These are phyloP conservation scores for Melinaea menophilus DNA, from an alignment of 2,888 invertebrate species.

Conservation along the genomic window DNA sequence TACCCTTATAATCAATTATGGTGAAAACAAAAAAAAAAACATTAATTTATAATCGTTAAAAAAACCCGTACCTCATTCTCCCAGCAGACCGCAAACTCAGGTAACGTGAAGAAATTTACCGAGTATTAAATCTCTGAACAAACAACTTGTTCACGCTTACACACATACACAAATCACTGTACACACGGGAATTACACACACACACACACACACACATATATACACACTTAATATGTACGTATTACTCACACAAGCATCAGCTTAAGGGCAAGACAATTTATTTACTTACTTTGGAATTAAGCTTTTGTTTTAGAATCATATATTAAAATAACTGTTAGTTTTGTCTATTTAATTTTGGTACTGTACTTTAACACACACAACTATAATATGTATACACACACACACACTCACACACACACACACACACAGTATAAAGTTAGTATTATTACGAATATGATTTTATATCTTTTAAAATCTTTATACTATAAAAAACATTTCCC, in stretches of 20 bases:
- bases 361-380: no score
- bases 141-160: constrained; percentile 76
- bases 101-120: constrained; percentile 75
- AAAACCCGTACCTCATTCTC: constrained; percentile 41
- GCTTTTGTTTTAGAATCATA: no score
- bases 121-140: constrained; percentile 77
- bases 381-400: no score
- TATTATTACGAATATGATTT: no score
- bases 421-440: no score
- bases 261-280: constrained; percentile 15
- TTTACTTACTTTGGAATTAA: not conserved
- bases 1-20: no score
- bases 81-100: constrained; percentile 43
- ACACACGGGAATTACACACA: constrained; percentile 20
- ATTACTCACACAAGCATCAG: constrained; percentile 17
- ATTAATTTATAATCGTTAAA: constrained; percentile 25
- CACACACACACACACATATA: constrained; percentile 13
- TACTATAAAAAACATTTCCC: no score
- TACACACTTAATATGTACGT: constrained; percentile 5
- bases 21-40: not conserved
- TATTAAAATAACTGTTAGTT: no score
- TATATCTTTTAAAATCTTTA: no score
- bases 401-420: no score
- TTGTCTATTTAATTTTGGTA: no score
- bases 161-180: constrained; percentile 39